These are phyloP conservation scores for Hetaerina americana DNA, from an alignment of 1,140 invertebrate genomes.

Conservation along the genomic window DNA sequence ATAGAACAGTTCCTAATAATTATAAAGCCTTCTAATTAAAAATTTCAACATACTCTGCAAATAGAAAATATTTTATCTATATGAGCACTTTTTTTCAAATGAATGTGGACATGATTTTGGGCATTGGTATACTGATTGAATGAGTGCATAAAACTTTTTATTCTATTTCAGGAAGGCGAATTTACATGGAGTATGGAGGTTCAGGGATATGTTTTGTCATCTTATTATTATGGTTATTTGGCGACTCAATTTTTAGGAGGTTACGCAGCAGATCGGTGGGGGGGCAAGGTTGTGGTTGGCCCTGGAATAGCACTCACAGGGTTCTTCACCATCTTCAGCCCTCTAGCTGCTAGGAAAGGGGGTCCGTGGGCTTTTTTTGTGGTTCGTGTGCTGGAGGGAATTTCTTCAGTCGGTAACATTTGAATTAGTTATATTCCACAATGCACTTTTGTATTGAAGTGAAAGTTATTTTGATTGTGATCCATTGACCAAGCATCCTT, in stretches of 20 bases:
- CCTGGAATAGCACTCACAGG: conserved; percentile 32
- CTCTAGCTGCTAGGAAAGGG: conserved; percentile 35
- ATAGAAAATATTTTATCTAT: too few relatives aligned
- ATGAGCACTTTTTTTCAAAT: too few relatives aligned
- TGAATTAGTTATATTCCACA: too few relatives aligned
- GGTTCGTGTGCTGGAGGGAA: conserved; percentile 71
- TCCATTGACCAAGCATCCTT: neutral
- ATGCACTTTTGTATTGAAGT: too few relatives aligned
- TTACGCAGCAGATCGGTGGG: conserved; percentile 56
- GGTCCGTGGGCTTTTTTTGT: conserved; percentile 48
- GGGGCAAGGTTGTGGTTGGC: conserved; percentile 56
- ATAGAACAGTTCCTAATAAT: too few relatives aligned
- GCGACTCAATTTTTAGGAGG: conserved; percentile 59
- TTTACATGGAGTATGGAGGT: conserved; percentile 36
- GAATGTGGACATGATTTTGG: too few relatives aligned
- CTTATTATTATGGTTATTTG: conserved; percentile 64
- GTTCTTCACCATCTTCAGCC: conserved; percentile 57
- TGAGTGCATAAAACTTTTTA: neutral
- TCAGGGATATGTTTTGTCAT: conserved; percentile 44
- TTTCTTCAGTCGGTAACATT: too few relatives aligned
- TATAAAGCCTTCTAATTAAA: too few relatives aligned
- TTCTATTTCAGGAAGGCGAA: conserved; percentile 11
- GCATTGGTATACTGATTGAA: too few relatives aligned
- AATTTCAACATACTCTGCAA: too few relatives aligned
- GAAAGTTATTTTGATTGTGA: neutral